Percentiles rank a stretch among this genome's conserved stretches.
phyloP scores from a whole-genome alignment of 2,113 vertebrate species.

The Neolamprologus caudopunctatus region DNA sequence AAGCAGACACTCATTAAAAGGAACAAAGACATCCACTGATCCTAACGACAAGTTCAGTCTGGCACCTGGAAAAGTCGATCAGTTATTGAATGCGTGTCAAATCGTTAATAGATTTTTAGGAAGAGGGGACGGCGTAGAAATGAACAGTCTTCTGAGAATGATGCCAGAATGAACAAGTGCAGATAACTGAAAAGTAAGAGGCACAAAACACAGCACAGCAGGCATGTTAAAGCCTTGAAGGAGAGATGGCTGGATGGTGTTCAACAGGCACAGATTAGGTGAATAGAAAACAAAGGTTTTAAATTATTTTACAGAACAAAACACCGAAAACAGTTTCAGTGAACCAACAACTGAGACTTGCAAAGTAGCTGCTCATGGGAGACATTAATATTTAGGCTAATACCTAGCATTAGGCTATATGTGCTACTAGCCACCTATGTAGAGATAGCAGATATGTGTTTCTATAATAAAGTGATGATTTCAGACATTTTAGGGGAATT shows the following conservation, averaged over 20 bases:
- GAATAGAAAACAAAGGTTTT: not conserved
- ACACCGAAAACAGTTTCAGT: not conserved
- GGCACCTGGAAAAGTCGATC: not conserved
- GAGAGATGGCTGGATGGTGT: slow-evolving; percentile 18
- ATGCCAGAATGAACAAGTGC: slow-evolving; percentile 40
- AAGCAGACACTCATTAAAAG: not conserved
- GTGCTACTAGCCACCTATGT: not conserved
- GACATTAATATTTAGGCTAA: not conserved
- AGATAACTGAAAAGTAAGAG: not conserved
- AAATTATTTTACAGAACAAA: not conserved
- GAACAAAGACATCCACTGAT: not conserved
- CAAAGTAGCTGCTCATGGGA: not conserved
- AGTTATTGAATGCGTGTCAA: not conserved
- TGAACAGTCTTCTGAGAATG: not conserved
- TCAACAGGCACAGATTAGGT: not conserved
- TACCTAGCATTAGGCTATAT: not conserved
- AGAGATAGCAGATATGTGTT: not conserved
- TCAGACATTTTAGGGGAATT: not conserved
- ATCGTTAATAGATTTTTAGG: not conserved
- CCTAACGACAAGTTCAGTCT: slow-evolving; percentile 10
- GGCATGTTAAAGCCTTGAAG: not conserved
- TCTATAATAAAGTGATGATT: not conserved
- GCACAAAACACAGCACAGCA: slow-evolving; percentile 28
- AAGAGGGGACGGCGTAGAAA: not conserved
- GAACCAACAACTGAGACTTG: fast-evolving